Conservation (phyloP, 1,140 invertebrate species). For the Pantala flavescens region DNA sequence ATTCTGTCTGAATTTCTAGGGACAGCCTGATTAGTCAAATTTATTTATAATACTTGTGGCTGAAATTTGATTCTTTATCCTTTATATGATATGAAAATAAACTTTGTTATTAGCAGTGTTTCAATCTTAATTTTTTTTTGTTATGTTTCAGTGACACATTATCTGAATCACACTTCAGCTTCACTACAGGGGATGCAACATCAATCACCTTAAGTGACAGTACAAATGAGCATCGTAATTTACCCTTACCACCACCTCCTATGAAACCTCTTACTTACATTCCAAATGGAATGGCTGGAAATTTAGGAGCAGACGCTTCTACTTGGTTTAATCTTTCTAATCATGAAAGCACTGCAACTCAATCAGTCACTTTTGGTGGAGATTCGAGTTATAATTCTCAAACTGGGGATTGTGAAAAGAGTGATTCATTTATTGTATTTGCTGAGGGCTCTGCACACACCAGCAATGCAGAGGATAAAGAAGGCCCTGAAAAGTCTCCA, state of each 20-base stretch:
- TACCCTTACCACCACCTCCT: not conserved
- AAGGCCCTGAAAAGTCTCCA: constrained; percentile 13
- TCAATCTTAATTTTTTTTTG: not conserved
- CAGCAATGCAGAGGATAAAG: not conserved
- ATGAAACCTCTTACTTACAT: not conserved
- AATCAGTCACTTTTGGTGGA: not conserved
- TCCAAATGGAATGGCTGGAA: not conserved
- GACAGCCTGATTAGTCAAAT: too few species aligned
- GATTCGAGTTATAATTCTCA: not conserved
- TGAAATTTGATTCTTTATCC: too few species aligned
- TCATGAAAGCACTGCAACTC: not conserved
- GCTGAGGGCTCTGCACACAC: constrained; percentile 20
- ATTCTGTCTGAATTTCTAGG: too few species aligned
- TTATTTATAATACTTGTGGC: too few species aligned
- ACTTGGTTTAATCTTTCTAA: constrained; percentile 11
- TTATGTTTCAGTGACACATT: not conserved
- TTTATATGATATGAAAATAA: too few species aligned
- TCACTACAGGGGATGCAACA: not conserved
- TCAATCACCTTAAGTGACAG: not conserved
- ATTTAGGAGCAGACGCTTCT: too few species aligned
- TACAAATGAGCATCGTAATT: not conserved
- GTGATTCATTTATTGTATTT: constrained; percentile 32
- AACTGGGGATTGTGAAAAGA: constrained; percentile 20
- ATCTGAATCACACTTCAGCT: not conserved
- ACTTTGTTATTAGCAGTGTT: too few species aligned